Percentiles rank a stretch among this genome's conserved stretches.
These are phyloP conservation scores for Sterna hirundo DNA, from an alignment of 2,113 vertebrate genomes.

Conservation along the genomic window DNA sequence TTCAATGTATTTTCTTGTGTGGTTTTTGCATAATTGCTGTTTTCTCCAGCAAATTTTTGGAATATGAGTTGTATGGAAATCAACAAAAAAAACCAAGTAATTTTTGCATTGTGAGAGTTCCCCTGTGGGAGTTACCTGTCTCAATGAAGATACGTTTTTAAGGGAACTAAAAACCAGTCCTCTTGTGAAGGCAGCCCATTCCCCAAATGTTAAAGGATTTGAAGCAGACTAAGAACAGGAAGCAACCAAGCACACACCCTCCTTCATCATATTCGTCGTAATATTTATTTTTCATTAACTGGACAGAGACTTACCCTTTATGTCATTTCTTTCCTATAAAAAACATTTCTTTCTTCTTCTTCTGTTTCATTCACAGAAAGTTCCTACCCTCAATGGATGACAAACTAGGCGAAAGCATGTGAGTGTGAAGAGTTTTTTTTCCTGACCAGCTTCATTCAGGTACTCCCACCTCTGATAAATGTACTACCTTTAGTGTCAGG, in stretches of 20 bases:
- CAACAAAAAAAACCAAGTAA: not conserved
- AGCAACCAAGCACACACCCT: not conserved
- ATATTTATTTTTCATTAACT: not conserved
- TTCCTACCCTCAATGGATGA: not conserved
- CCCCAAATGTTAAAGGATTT: not conserved
- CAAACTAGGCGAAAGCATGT: not conserved
- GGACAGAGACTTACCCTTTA: not conserved
- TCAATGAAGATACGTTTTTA: not conserved
- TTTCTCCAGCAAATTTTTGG: not conserved
- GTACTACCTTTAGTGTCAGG: not conserved
- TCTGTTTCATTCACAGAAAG: not conserved
- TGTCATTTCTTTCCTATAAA: not conserved
- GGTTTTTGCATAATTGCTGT: not conserved
- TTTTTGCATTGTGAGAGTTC: not conserved
- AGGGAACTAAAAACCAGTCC: not conserved
- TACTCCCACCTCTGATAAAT: not conserved
- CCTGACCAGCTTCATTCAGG: not conserved
- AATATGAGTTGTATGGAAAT: not conserved
- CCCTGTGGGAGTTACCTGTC: not conserved
- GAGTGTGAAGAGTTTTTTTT: not conserved
- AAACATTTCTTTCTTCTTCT: not conserved
- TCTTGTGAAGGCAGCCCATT: not conserved
- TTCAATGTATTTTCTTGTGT: not conserved
- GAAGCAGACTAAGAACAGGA: not conserved
- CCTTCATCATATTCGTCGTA: not conserved